Evolutionary conservation across 2,113 vertebrate species (phyloP).

Genomic region (Aspiorhynchus laticeps): DNA sequence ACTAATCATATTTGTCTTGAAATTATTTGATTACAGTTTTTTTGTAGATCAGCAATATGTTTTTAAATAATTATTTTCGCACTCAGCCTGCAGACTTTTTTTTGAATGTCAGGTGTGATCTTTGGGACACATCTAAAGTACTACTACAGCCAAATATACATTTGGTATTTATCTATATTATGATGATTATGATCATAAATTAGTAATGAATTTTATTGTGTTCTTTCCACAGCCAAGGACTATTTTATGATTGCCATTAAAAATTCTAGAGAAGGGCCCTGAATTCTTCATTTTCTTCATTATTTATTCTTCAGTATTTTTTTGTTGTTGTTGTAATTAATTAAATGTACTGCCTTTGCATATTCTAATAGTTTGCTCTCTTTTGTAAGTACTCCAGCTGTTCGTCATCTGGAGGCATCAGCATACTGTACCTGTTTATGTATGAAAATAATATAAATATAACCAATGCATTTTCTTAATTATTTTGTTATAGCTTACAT

Average conservation of each 20-base stretch:
- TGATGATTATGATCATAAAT: background rate
- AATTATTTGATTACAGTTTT: too few species aligned
- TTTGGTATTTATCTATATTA: too few species aligned
- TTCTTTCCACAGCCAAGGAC: conserved; percentile 87
- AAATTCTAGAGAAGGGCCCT: conserved; percentile 85
- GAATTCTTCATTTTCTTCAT: background rate
- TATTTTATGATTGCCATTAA: conserved; percentile 97
- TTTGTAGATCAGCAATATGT: too few species aligned
- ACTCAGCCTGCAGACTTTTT: too few species aligned
- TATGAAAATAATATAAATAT: conserved; percentile 26
- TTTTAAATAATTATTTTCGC: too few species aligned
- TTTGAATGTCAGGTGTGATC: too few species aligned
- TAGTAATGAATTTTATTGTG: background rate
- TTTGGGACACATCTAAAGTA: too few species aligned
- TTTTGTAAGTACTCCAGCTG: too few species aligned
- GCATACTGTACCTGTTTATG: background rate
- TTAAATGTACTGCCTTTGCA: background rate
- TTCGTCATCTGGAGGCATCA: conserved; percentile 1
- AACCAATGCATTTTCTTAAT: background rate
- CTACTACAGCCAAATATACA: too few species aligned
- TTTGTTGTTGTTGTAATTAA: conserved; percentile 28
- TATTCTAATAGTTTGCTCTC: background rate
- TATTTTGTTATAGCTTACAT: too few species aligned
- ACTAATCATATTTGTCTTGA: too few species aligned
- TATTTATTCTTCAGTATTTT: background rate